Evolutionary conservation across 1,140 invertebrate genomes (phyloP).

Genomic region (Zaprionus africanus): DNA sequence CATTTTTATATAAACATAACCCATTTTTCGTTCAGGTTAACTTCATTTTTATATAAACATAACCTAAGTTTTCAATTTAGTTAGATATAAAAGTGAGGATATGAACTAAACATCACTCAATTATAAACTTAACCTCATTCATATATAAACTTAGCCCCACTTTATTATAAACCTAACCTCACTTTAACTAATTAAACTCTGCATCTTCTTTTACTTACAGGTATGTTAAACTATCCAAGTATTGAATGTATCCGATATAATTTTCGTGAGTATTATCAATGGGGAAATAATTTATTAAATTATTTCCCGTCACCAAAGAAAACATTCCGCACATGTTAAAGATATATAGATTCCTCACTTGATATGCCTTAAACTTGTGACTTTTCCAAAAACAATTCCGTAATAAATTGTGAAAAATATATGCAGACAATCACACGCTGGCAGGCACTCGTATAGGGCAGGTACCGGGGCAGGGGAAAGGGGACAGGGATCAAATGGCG

Average conservation of each 20-base stretch:
- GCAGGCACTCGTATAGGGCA: background rate
- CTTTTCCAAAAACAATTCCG: constrained; percentile 35
- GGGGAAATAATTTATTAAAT: background rate
- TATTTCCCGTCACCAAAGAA: background rate
- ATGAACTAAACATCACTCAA: background rate
- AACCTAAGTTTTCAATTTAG: background rate
- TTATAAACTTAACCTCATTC: background rate
- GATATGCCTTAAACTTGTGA: constrained; percentile 14
- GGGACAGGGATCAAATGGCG: constrained; percentile 7
- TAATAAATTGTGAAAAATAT: constrained; percentile 71
- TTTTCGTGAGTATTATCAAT: constrained; percentile 13
- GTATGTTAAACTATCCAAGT: constrained; percentile 52
- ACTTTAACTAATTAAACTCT: constrained; percentile 27
- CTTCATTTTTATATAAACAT: background rate
- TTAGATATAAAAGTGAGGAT: too few species aligned
- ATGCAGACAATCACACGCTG: constrained; percentile 45
- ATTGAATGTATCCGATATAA: background rate
- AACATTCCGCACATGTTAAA: constrained; percentile 33
- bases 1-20: background rate
- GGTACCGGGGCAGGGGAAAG: background rate
- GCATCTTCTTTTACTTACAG: constrained; percentile 54
- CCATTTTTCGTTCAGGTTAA: too few species aligned
- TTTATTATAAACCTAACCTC: background rate
- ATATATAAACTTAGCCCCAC: background rate
- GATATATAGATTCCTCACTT: background rate